Evolutionary conservation across 2,888 invertebrate genomes (phyloP).

Genomic region (Eupithecia abbreviata): DNA sequence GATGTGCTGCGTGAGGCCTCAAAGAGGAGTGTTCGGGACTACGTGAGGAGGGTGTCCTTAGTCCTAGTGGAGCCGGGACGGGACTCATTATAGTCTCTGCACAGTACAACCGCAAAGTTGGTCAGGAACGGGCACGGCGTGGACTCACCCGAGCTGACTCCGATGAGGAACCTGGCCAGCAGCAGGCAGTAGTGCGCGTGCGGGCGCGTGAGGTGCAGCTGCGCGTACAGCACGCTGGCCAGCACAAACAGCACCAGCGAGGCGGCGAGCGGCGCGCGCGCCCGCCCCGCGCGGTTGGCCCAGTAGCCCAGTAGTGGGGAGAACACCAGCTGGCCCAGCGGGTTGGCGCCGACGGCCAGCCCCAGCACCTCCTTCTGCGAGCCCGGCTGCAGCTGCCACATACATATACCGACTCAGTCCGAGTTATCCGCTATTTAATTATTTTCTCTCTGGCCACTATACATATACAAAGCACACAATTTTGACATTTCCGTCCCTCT

Average conservation of each 20-base stretch:
- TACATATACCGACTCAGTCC: too few species aligned
- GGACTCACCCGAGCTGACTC: conserved; percentile 89
- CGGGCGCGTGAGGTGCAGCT: conserved; percentile 87
- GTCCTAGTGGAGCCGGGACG: too few species aligned
- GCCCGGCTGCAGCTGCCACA: conserved; percentile 87
- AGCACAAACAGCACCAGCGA: conserved; percentile 88
- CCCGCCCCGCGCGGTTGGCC: conserved; percentile 88
- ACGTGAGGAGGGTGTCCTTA: too few species aligned
- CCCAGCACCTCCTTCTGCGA: conserved; percentile 93
- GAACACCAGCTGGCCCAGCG: conserved; percentile 93
- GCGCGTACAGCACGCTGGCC: conserved; percentile 89
- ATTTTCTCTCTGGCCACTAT: too few species aligned
- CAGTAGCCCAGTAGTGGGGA: conserved; percentile 93
- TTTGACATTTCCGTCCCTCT: too few species aligned
- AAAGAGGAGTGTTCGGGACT: too few species aligned
- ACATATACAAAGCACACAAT: too few species aligned
- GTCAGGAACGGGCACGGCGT: too few species aligned
- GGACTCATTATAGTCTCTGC: not conserved
- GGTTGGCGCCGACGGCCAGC: conserved; percentile 92
- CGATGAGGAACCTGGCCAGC: conserved; percentile 90
- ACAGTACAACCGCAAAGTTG: not conserved
- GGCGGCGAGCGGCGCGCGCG: conserved; percentile 87
- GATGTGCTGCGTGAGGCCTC: too few species aligned
- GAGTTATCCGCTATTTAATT: too few species aligned
- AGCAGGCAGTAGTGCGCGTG: conserved; percentile 90